Percentiles rank a stretch among this genome's conserved stretches.
Conservation (phyloP, 2,888 invertebrate genomes). For the Laothoe populi region DNA sequence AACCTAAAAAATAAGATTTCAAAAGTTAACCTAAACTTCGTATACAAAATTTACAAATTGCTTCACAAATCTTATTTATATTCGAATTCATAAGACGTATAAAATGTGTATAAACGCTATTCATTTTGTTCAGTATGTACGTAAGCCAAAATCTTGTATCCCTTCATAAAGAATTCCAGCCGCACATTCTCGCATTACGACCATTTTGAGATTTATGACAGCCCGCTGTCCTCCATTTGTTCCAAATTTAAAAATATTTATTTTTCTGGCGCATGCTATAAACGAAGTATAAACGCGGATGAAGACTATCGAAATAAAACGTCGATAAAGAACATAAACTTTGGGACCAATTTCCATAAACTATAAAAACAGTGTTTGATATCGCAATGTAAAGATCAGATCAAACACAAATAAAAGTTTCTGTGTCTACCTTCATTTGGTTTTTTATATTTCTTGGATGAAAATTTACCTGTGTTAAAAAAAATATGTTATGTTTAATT, state of each 20-base stretch:
- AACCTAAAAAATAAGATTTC: not conserved
- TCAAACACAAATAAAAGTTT: not conserved
- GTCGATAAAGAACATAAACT: conserved; percentile 17
- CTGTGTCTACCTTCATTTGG: not conserved
- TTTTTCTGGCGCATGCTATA: conserved; percentile 61
- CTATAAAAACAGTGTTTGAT: not conserved
- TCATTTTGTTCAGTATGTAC: conserved; percentile 61
- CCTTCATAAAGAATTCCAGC: conserved; percentile 79
- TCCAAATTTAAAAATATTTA: conserved; percentile 81
- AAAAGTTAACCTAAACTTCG: not conserved
- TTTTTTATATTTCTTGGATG: not conserved
- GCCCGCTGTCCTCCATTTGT: conserved; percentile 80
- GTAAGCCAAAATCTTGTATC: conserved; percentile 58
- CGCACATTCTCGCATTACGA: conserved; percentile 77
- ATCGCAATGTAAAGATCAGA: not conserved
- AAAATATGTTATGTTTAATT: too few species aligned
- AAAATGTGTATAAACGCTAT: conserved; percentile 51
- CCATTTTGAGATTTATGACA: conserved; percentile 80
- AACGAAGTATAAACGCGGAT: conserved; percentile 46
- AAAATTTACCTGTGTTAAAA: too few species aligned
- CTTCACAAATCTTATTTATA: conserved; percentile 11
- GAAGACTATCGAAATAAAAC: conserved; percentile 10
- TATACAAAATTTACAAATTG: conserved; percentile 13
- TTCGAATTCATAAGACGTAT: conserved; percentile 33
- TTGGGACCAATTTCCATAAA: conserved; percentile 14